Conservation (phyloP, 2,888 invertebrate genomes). For the Sarcophaga variegata region DNA sequence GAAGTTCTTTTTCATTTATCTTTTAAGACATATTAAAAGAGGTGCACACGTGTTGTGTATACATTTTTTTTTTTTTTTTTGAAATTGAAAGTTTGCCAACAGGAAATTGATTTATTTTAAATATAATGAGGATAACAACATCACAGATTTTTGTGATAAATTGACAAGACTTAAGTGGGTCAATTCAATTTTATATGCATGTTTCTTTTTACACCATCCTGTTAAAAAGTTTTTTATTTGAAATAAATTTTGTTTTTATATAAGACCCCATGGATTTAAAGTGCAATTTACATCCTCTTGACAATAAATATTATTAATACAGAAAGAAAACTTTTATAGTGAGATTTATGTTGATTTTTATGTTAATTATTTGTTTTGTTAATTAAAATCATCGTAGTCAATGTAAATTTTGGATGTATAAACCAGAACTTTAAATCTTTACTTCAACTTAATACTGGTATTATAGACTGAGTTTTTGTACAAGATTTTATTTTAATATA, state of each 20-base stretch:
- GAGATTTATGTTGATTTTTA: too few species aligned
- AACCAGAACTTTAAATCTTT: not conserved
- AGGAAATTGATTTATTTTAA: conserved; percentile 39
- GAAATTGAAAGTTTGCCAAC: conserved; percentile 58
- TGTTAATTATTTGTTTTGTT: not conserved
- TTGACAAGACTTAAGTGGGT: conserved; percentile 15
- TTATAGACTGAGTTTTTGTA: not conserved
- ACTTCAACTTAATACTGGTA: not conserved
- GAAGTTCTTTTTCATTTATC: not conserved
- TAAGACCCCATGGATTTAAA: conserved; percentile 11
- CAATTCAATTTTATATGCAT: not conserved
- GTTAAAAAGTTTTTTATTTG: not conserved
- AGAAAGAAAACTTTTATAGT: not conserved
- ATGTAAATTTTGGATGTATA: not conserved
- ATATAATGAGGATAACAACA: conserved; percentile 20
- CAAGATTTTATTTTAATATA: not conserved
- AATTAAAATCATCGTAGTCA: not conserved
- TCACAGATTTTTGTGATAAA: conserved; percentile 22
- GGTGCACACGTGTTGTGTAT: conserved; percentile 1
- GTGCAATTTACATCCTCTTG: conserved; percentile 4
- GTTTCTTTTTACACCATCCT: not conserved
- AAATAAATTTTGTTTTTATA: not conserved
- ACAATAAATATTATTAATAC: conserved; percentile 25
- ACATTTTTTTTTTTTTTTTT: not conserved
- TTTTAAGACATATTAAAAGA: conserved; percentile 12